Conservation (phyloP, 2,888 invertebrate species). For the Tiphia femorata region DNA sequence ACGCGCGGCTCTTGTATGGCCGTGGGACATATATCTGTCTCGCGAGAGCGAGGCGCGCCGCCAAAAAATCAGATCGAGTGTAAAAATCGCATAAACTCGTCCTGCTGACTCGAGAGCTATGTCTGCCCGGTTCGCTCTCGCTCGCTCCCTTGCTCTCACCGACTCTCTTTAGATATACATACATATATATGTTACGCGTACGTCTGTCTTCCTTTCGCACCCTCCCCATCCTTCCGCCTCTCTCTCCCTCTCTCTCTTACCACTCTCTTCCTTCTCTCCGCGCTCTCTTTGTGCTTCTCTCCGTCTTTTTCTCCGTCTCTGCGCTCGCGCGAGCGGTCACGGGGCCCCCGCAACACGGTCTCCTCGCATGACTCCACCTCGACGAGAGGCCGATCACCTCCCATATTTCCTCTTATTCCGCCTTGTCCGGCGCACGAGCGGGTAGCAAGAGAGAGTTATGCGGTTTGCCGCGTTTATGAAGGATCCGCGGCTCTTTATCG, state of each 20-base stretch:
- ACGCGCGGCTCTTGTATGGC: constrained; percentile 67
- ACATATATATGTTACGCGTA: too few relatives aligned
- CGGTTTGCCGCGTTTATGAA: constrained; percentile 57
- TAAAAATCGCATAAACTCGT: constrained; percentile 70
- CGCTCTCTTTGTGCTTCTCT: constrained; percentile 14
- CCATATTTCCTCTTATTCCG: constrained; percentile 64
- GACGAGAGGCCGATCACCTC: constrained; percentile 65
- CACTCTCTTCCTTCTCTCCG: constrained; percentile 7
- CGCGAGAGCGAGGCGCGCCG: constrained; percentile 67
- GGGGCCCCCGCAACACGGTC: constrained; percentile 42
- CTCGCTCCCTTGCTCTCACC: constrained; percentile 32
- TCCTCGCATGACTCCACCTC: constrained; percentile 56
- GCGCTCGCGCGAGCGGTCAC: too few relatives aligned
- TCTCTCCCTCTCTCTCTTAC: constrained; percentile 29
- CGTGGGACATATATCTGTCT: constrained; percentile 68
- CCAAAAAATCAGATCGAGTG: constrained; percentile 69
- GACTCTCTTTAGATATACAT: constrained; percentile 14
- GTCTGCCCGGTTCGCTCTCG: constrained; percentile 55
- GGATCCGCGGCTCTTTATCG: constrained; percentile 54
- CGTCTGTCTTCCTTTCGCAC: constrained; percentile 15
- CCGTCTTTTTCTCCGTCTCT: constrained; percentile 36
- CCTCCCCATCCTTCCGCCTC: constrained; percentile 24
- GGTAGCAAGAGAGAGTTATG: constrained; percentile 61
- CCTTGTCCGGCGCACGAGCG: constrained; percentile 59
- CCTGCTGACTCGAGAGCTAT: constrained; percentile 65